Evolutionary conservation across 2,888 invertebrate species (phyloP).

Genomic region (Microctonus brassicae): DNA sequence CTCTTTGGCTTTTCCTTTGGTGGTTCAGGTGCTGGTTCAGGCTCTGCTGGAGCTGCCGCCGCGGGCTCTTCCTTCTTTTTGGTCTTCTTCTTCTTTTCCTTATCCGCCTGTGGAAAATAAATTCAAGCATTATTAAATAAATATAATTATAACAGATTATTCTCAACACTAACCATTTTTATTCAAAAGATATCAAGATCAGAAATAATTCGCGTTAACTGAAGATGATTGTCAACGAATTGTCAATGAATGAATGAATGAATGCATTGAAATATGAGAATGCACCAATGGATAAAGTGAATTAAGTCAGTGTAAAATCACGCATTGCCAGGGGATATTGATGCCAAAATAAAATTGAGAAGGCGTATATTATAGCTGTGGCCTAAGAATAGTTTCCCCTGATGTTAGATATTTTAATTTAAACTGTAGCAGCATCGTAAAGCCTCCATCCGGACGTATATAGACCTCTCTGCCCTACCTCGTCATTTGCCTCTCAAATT

Average conservation of each 20-base stretch:
- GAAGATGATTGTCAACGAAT: slow-evolving; percentile 14
- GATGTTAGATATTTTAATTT: slow-evolving; percentile 24
- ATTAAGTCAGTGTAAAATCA: neutral
- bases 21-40: slow-evolving; percentile 79
- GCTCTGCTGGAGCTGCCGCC: slow-evolving; percentile 79
- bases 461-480: slow-evolving; percentile 45
- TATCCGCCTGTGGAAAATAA: slow-evolving; percentile 80
- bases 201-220: neutral
- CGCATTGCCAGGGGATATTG: slow-evolving; percentile 30
- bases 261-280: neutral
- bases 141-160: neutral
- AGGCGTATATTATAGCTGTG: slow-evolving; percentile 53
- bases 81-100: slow-evolving; percentile 89
- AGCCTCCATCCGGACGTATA: slow-evolving; percentile 44
- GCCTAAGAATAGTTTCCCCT: slow-evolving; percentile 59
- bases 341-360: slow-evolving; percentile 53
- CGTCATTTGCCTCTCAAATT: slow-evolving; percentile 60
- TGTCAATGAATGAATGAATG: slow-evolving; percentile 9
- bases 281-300: slow-evolving; percentile 12
- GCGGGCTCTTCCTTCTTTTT: slow-evolving; percentile 76
- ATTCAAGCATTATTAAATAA: neutral
- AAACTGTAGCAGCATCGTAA: slow-evolving; percentile 18
- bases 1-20: slow-evolving; percentile 76
- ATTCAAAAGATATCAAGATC: neutral
- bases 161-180: slow-evolving; percentile 6